Evolutionary conservation across 2,797 vertebrate species (phyloP).

Genomic region (Sebastes flavidus): DNA sequence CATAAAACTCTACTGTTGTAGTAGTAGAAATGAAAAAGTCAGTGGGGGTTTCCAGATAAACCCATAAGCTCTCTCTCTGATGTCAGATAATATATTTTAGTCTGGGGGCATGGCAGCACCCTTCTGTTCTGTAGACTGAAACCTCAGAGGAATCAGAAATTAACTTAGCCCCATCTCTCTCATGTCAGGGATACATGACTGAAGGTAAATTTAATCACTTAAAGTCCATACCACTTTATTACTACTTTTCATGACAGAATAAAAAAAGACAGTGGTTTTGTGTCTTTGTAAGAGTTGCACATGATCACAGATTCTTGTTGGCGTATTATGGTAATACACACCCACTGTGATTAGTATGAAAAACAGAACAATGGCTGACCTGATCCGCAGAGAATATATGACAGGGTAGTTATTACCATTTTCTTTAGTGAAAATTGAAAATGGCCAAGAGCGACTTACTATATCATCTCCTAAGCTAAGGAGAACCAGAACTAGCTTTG

Average conservation of each 20-base stretch:
- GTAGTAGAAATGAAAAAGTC: background rate
- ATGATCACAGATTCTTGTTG: background rate
- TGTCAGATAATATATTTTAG: constrained; percentile 9
- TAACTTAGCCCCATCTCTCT: background rate
- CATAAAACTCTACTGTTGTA: background rate
- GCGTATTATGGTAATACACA: background rate
- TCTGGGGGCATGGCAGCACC: background rate
- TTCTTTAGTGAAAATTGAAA: background rate
- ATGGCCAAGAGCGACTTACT: background rate
- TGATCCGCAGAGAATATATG: background rate
- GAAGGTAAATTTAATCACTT: background rate
- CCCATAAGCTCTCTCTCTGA: background rate
- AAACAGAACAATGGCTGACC: background rate
- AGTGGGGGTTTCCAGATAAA: background rate
- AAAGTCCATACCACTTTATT: background rate
- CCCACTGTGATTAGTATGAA: background rate
- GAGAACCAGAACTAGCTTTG: background rate
- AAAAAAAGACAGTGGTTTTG: background rate
- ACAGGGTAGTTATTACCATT: background rate
- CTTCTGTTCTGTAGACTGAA: background rate
- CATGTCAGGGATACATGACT: background rate
- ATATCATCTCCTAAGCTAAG: background rate
- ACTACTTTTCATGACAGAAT: background rate
- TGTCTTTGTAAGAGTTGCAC: background rate
- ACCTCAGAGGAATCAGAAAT: background rate